Evolutionary conservation across 2,888 invertebrate genomes (phyloP), one percentile per base, ranked within the genome.

Genomic region (Rhagonycha lutea): DNA sequence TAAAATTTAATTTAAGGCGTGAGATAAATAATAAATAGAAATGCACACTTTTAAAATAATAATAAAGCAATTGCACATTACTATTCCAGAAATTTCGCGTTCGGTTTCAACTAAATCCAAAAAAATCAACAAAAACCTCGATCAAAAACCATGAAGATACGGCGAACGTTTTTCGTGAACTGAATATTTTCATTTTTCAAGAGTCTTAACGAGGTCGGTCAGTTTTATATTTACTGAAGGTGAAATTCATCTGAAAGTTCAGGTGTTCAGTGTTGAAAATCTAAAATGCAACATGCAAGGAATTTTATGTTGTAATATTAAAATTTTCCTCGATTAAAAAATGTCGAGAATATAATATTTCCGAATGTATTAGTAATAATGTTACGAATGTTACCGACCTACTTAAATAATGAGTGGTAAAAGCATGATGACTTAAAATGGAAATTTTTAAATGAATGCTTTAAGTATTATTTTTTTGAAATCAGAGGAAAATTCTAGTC

Each of bases 141-240:
- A 62, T 61, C 60, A 60, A 32, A 69, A 72, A 67, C 76, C 67
- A 76, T 76, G 65, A 72, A 62, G 70, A 63, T 29, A 62, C 73
- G 23, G 67, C 72, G 24, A 63, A 70, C 72, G 62, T 69, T 24
- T 73, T 60, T 76, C 72, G 72, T 73, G 72, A 65, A 73, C 76
- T 61, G 72, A 69, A 76, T 70, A 70, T 73, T 76, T 76, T 32
- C 73, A 76, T 73, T 73, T 76, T 73, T 76, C 73, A 76, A 69
- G 67, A 73, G 60, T 70, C 23, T 73, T 61, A 69, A 69, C 68
- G 61, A 18, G 14, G 61, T 47, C n/a, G 12, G 7, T 47, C 47
- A 7, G 7, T 47, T n/a, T 47, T 47, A 47, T 47, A 47, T 26
- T 26, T 7, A 72, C 72, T 75, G 60, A 65, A 72, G 67, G 75